Percentiles rank a stretch among this genome's conserved stretches.
These are phyloP conservation scores for Bucco capensis DNA, from an alignment of 2,113 vertebrate species.

Conservation along the genomic window DNA sequence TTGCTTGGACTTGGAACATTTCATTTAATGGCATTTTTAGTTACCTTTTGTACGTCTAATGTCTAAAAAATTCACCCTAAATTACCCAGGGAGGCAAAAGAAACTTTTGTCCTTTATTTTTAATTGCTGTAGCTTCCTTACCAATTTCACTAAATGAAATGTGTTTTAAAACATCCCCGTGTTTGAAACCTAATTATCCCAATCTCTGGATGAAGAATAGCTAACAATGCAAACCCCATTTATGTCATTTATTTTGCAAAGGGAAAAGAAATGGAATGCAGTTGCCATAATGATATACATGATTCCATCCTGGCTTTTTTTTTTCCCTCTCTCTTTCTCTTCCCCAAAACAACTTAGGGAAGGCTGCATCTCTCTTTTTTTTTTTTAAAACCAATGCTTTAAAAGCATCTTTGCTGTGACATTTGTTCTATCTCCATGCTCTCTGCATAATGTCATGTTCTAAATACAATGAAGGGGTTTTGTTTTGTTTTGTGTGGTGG, in stretches of 20 bases:
- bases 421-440: neutral
- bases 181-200: conserved; percentile 80
- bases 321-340: neutral
- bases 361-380: conserved; percentile 44
- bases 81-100: conserved; percentile 74
- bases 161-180: conserved; percentile 77
- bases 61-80: conserved; percentile 78
- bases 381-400: conserved; percentile 59
- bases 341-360: conserved; percentile 46
- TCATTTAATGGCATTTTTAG: conserved; percentile 85
- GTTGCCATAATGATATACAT: conserved; percentile 76
- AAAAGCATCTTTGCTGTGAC: conserved; percentile 30
- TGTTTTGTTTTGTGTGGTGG: neutral
- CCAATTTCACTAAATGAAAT: conserved; percentile 80
- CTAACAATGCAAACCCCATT: conserved; percentile 76
- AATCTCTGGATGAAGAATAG: conserved; percentile 74
- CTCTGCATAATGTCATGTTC: conserved; percentile 16
- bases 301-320: neutral
- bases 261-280: conserved; percentile 74
- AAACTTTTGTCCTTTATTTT: conserved; percentile 79
- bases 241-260: conserved; percentile 80
- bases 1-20: conserved; percentile 84
- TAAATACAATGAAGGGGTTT: conserved; percentile 46
- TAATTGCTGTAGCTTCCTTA: conserved; percentile 80
- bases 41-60: conserved; percentile 84